Evolutionary conservation across 1,140 invertebrate genomes (phyloP), one percentile per base, ranked within the genome.

Genomic region (Trichoplusia ni): DNA sequence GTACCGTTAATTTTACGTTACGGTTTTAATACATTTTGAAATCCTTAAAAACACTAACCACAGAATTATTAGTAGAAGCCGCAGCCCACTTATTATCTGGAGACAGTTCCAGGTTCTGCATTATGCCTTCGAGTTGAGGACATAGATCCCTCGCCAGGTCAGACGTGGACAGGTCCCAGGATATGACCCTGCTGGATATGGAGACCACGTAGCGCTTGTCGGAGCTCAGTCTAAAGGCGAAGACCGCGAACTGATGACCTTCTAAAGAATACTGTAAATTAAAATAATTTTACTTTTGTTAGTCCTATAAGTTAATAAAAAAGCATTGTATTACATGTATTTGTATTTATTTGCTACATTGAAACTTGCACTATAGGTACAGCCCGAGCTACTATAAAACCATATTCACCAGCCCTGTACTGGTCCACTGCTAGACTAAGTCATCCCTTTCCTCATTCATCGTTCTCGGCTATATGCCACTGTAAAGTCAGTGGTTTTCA

Each of bases 241-340:
- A 99, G 0, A 99, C 97, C 0, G 98, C 98, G 89, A 99, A 99
- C 77, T 98, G 97, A 91, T 99, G 98, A 1, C 98, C 98, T 92
- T 99, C 98, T 31, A 99, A 85, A 0, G 98, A 99, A 81, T 99
- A 99, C 94, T 97, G 87, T 13, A 92, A 90, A 59, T 46, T 33
- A 14, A 54, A 11, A 7, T 7, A 2, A 40, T 40, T 40, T 18
- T 6, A 53, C 2, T 47, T 11, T 5, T 8, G 13, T 40, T 31
- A 3, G 8, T 18, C n/a, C n/a, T n/a, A n/a, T n/a, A n/a, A n/a
- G n/a, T n/a, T n/a, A n/a, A n/a, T n/a, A n/a, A n/a, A n/a, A n/a
- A n/a, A n/a, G n/a, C n/a, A n/a, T n/a, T n/a, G n/a, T n/a, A n/a
- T n/a, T n/a, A n/a, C n/a, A n/a, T n/a, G n/a, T n/a, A n/a, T n/a